Evolutionary conservation across 2,888 invertebrate genomes (phyloP).

Genomic region (Athetis lepigone): DNA sequence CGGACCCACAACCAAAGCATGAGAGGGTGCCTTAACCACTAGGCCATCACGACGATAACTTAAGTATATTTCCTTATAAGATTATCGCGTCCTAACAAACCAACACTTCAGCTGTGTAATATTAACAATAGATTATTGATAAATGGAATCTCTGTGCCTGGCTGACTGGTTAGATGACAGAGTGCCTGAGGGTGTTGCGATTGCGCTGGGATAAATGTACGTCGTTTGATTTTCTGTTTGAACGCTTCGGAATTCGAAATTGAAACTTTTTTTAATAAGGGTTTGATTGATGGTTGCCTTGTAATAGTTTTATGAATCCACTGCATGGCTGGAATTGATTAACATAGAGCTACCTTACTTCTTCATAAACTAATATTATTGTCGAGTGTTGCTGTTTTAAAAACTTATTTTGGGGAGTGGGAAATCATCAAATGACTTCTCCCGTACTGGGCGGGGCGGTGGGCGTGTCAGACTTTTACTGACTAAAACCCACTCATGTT

Average conservation of each 20-base stretch:
- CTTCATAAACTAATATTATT: no score
- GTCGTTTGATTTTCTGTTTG: slow-evolving; percentile 13
- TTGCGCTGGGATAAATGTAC: slow-evolving; percentile 18
- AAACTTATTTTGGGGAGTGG: slow-evolving; percentile 10
- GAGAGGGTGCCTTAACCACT: no score
- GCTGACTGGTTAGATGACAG: slow-evolving; percentile 22
- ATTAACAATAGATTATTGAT: slow-evolving; percentile 16
- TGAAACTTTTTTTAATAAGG: neutral
- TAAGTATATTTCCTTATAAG: no score
- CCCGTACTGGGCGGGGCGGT: no score
- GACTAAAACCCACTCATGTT: slow-evolving; percentile 6
- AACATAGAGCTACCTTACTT: neutral
- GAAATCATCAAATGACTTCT: no score
- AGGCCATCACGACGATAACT: no score
- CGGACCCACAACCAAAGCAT: no score
- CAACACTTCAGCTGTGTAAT: no score
- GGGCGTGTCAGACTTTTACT: no score
- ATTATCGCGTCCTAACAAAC: no score
- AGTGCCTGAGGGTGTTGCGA: slow-evolving; percentile 13
- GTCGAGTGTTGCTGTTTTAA: no score
- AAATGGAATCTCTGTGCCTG: slow-evolving; percentile 31
- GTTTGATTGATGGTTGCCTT: neutral
- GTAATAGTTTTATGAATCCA: neutral
- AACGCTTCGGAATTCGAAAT: neutral
- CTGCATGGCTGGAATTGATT: neutral